These are phyloP conservation scores for Phylloscopus whistleri DNA, from an alignment of 2,113 vertebrate species.

Conservation along the genomic window DNA sequence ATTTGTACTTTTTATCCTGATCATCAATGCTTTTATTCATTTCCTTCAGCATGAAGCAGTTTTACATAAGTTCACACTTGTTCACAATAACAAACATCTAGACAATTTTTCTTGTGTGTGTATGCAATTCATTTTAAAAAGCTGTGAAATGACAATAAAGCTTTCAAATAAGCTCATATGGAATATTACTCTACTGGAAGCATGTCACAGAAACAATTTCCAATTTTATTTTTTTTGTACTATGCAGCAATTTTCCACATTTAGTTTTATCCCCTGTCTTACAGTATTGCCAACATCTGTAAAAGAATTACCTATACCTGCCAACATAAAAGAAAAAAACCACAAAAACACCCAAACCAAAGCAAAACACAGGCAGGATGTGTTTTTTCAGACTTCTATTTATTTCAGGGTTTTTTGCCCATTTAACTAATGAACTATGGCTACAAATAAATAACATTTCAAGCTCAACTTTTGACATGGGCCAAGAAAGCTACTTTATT, in stretches of 20 bases:
- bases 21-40: neutral
- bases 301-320: neutral
- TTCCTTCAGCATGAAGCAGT: neutral
- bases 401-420: neutral
- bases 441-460: neutral
- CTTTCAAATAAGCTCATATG: neutral
- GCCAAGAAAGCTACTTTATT: neutral
- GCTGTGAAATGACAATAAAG: neutral
- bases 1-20: neutral
- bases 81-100: neutral
- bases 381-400: neutral
- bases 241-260: conserved; percentile 10
- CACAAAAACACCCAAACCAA: neutral
- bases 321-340: neutral
- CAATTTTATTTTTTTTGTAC: neutral
- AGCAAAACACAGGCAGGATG: neutral
- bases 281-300: neutral
- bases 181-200: neutral
- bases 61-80: neutral
- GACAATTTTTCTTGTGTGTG: neutral
- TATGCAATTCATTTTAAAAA: neutral
- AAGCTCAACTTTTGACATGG: neutral
- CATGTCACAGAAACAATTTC: neutral
- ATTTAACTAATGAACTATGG: neutral
- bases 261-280: neutral